phyloP scores from a whole-genome alignment of 2,113 vertebrate species.

The Paralichthys olivaceus region DNA sequence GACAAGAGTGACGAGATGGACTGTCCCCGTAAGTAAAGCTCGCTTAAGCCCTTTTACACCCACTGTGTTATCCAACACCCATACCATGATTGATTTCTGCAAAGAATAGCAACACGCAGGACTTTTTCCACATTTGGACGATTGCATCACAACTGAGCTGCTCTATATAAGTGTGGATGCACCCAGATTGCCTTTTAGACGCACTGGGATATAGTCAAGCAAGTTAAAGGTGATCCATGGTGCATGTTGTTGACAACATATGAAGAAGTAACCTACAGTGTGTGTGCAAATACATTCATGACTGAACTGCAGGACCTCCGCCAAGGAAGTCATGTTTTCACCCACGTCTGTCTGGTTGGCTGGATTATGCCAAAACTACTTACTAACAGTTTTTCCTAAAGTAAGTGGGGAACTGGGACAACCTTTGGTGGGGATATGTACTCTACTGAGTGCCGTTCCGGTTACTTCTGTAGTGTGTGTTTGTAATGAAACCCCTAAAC shows the following conservation, averaged over 20 bases:
- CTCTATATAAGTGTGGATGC: background rate
- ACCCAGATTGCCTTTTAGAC: background rate
- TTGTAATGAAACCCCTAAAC: background rate
- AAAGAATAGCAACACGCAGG: conserved; percentile 11
- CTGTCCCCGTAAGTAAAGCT: conserved; percentile 88
- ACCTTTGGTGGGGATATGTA: background rate
- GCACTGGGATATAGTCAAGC: too few relatives aligned
- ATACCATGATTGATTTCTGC: conserved; percentile 31
- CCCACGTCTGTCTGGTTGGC: too few relatives aligned
- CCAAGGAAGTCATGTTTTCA: too few relatives aligned
- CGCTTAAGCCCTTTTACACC: conserved; percentile 27
- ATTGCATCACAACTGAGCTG: background rate
- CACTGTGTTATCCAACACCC: conserved; percentile 27
- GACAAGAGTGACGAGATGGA: conserved; percentile 95
- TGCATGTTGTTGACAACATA: too few relatives aligned
- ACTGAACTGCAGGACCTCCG: too few relatives aligned
- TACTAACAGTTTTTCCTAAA: too few relatives aligned
- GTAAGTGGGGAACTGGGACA: too few relatives aligned
- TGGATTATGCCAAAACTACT: too few relatives aligned
- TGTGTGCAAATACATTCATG: too few relatives aligned
- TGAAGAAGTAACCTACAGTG: too few relatives aligned
- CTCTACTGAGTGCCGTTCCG: background rate
- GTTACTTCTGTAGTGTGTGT: background rate
- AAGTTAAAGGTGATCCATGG: too few relatives aligned
- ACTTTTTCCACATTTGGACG: conserved; percentile 1